These are phyloP conservation scores for Amitus sp. DNA, from an alignment of 2,888 invertebrate genomes.

Conservation along the genomic window DNA sequence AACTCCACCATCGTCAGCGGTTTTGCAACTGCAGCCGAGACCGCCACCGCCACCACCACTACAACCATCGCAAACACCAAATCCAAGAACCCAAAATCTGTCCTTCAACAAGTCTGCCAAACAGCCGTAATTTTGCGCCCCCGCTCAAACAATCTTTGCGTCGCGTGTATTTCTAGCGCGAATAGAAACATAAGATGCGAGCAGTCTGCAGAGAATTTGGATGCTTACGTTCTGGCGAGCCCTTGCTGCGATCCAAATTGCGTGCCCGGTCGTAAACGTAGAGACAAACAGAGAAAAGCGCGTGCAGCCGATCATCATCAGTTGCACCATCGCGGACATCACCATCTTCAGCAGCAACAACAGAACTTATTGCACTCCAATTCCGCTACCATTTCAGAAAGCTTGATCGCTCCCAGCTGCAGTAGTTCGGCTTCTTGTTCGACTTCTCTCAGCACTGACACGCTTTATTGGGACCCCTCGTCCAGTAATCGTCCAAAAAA, in stretches of 20 bases:
- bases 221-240: constrained; percentile 87
- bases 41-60: constrained; percentile 66
- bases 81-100: constrained; percentile 49
- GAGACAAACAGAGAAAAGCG: constrained; percentile 69
- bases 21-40: too few relatives aligned
- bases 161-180: constrained; percentile 62
- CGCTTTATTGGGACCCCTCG: constrained; percentile 81
- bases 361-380: too few relatives aligned
- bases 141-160: constrained; percentile 51
- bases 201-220: constrained; percentile 74
- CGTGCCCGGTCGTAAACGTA: constrained; percentile 74
- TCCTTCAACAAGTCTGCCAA: constrained; percentile 42
- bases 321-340: too few relatives aligned
- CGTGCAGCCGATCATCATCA: constrained; percentile 61
- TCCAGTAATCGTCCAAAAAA: too few relatives aligned
- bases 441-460: constrained; percentile 87
- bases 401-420: constrained; percentile 74
- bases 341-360: constrained; percentile 45
- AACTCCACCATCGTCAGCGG: too few relatives aligned
- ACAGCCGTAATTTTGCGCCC: constrained; percentile 25
- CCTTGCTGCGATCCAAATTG: constrained; percentile 89
- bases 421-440: constrained; percentile 85
- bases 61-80: constrained; percentile 55
- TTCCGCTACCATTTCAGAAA: constrained; percentile 82
- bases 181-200: constrained; percentile 55